Conservation (phyloP, 2,113 vertebrate genomes). For the Zosterops hypoxanthus region DNA sequence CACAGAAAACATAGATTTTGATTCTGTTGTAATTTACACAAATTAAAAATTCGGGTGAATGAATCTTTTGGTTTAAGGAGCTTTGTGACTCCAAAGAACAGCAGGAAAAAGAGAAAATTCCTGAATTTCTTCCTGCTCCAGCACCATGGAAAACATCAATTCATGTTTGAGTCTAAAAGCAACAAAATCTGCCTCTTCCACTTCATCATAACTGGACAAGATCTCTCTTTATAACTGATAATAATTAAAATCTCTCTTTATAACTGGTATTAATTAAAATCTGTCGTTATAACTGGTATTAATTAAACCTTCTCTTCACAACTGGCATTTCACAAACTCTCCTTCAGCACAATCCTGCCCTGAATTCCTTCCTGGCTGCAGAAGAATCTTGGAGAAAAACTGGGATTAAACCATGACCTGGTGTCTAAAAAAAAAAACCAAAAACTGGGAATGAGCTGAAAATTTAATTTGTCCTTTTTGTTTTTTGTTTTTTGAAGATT, state of each 20-base stretch:
- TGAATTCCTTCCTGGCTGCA: background rate
- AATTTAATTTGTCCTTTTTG: background rate
- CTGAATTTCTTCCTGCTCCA: background rate
- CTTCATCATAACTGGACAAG: background rate
- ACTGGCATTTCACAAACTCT: background rate
- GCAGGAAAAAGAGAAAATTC: background rate
- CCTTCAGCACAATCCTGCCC: background rate
- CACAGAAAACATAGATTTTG: no score
- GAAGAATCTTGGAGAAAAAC: rapidly evolving
- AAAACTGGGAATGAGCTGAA: background rate
- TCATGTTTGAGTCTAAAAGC: background rate
- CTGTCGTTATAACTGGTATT: background rate
- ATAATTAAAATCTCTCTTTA: background rate
- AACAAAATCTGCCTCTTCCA: background rate
- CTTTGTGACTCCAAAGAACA: background rate
- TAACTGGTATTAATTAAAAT: background rate
- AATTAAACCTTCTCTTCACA: background rate
- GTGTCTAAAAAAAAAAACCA: background rate
- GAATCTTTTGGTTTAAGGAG: background rate
- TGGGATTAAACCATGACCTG: background rate
- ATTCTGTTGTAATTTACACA: background rate
- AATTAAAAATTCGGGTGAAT: background rate
- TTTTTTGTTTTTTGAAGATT: constrained; percentile 77
- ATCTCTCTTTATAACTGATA: background rate
- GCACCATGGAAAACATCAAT: background rate